Conservation (phyloP, 1,140 invertebrate species). For the Tetragnatha versicolor region DNA sequence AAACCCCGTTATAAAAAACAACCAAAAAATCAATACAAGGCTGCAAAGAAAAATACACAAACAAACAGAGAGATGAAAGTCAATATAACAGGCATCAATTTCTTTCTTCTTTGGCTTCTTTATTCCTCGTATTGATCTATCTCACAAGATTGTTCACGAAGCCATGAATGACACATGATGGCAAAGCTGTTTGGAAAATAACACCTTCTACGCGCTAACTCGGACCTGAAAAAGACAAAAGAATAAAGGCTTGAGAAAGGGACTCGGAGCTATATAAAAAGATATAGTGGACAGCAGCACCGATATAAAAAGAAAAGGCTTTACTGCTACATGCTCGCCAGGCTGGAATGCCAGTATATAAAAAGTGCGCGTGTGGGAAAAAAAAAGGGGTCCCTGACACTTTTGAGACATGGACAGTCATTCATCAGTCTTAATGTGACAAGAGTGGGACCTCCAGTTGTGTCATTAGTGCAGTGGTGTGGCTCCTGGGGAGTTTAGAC, state of each 20-base stretch:
- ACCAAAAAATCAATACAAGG: not conserved
- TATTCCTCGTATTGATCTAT: slow-evolving; percentile 36
- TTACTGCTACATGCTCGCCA: not conserved
- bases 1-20: not conserved
- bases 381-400: slow-evolving; percentile 5
- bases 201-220: slow-evolving; percentile 16
- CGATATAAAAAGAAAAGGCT: not conserved
- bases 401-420: slow-evolving; percentile 36
- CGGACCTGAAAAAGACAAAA: not conserved
- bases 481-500: not conserved
- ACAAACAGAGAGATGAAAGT: slow-evolving; percentile 1
- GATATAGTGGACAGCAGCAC: slow-evolving; percentile 10
- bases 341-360: not conserved
- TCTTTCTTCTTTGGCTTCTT: slow-evolving; percentile 2
- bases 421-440: slow-evolving; percentile 52
- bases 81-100: slow-evolving; percentile 36
- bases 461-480: slow-evolving; percentile 32
- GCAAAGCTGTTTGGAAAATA: slow-evolving; percentile 34
- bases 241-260: not conserved
- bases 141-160: slow-evolving; percentile 25
- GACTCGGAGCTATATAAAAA: slow-evolving; percentile 10
- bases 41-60: not conserved
- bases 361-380: not conserved
- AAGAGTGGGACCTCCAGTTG: slow-evolving; percentile 7
- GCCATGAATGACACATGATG: slow-evolving; percentile 22